phyloP scores from a whole-genome alignment of 2,888 invertebrate species.

The Pammene fasciana region DNA sequence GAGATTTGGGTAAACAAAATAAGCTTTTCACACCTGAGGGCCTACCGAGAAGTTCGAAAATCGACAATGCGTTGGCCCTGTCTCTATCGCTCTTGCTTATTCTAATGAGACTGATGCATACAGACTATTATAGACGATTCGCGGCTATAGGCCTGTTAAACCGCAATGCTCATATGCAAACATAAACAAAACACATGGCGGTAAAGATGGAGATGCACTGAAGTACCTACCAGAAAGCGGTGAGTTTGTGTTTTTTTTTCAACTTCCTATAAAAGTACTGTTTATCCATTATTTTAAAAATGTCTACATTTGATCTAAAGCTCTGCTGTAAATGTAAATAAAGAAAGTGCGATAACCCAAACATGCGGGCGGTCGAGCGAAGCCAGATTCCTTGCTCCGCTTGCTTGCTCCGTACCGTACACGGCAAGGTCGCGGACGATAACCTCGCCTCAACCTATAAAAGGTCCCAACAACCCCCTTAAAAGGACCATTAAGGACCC shows the following conservation, averaged over 20 bases:
- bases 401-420: too few relatives aligned
- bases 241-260: background rate
- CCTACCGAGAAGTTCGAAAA: too few relatives aligned
- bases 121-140: too few relatives aligned
- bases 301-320: background rate
- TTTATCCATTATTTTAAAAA: too few relatives aligned
- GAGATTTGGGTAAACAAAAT: slow-evolving; percentile 22
- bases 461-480: background rate
- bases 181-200: background rate
- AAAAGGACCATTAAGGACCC: background rate
- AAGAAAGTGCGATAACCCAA: background rate
- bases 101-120: too few relatives aligned
- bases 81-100: too few relatives aligned
- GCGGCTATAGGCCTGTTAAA: too few relatives aligned
- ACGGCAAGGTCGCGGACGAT: slow-evolving; percentile 40
- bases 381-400: slow-evolving; percentile 13
- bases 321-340: background rate
- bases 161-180: background rate
- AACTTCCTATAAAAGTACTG: background rate
- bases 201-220: background rate
- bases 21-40: slow-evolving; percentile 19
- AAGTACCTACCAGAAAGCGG: background rate
- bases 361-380: slow-evolving; percentile 16
- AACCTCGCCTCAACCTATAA: slow-evolving; percentile 18
- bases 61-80: too few relatives aligned